phyloP scores from a whole-genome alignment of 2,888 invertebrate species.

The Dynastes maya region DNA sequence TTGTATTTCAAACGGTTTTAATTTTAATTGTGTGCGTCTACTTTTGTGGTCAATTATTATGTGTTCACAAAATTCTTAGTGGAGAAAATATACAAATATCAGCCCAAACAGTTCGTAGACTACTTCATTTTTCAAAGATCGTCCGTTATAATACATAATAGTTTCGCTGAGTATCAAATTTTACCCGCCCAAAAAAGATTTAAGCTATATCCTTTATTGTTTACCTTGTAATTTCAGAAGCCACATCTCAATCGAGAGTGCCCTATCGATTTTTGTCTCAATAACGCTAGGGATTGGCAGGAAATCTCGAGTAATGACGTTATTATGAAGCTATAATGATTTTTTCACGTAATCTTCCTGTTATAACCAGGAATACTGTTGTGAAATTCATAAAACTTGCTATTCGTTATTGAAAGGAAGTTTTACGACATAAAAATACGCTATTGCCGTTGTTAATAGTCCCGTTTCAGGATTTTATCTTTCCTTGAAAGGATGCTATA shows the following conservation, averaged over 20 bases:
- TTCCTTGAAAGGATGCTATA: not conserved
- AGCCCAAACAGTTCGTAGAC: too few relatives aligned
- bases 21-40: too few relatives aligned
- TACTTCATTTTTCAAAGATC: too few relatives aligned
- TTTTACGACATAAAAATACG: conserved; percentile 5
- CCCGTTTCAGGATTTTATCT: conserved; percentile 11
- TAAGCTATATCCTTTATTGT: not conserved
- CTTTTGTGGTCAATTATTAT: too few relatives aligned
- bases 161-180: not conserved
- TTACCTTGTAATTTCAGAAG: not conserved
- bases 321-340: conserved; percentile 28
- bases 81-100: too few relatives aligned
- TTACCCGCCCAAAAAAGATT: not conserved
- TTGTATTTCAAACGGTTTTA: too few relatives aligned
- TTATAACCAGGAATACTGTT: conserved; percentile 13
- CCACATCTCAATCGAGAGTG: not conserved
- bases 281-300: not conserved
- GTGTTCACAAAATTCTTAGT: too few relatives aligned
- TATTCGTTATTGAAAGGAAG: conserved; percentile 37
- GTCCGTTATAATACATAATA: too few relatives aligned
- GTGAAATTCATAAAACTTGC: conserved; percentile 21
- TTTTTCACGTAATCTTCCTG: conserved; percentile 18
- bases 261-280: conserved; percentile 24
- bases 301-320: conserved; percentile 38
- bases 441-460: conserved; percentile 10